Percentiles rank a stretch among this genome's conserved stretches.
phyloP scores from a whole-genome alignment of 2,113 vertebrate genomes.

The Cathartes aura region DNA sequence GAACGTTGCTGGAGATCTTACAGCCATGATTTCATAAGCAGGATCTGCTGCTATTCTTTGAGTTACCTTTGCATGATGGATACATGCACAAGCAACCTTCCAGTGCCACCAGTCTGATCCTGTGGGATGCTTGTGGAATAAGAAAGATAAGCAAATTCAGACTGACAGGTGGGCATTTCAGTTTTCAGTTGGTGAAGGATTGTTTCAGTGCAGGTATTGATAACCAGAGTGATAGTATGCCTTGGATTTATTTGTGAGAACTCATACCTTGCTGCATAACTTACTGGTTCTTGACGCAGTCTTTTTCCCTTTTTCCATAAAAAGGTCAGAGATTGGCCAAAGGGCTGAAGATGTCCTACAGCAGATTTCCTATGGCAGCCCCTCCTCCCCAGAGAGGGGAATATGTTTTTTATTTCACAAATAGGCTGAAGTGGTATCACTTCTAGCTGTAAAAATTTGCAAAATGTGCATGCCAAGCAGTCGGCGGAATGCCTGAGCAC shows the following conservation, averaged over 20 bases:
- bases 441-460: not conserved
- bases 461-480: not conserved
- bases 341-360: not conserved
- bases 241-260: not conserved
- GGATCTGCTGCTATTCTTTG: not conserved
- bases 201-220: not conserved
- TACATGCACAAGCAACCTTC: not conserved
- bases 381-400: not conserved
- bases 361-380: not conserved
- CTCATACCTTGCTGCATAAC: not conserved
- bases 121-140: not conserved
- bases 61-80: not conserved
- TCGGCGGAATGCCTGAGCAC: not conserved
- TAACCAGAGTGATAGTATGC: not conserved
- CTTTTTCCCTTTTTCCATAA: not conserved
- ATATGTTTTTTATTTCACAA: not conserved
- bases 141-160: not conserved
- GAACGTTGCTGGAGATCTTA: not conserved
- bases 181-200: not conserved
- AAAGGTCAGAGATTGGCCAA: not conserved
- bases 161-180: not conserved
- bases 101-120: not conserved
- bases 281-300: not conserved
- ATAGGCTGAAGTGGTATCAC: not conserved
- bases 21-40: not conserved